Base-by-base conservation (phyloP, 2,888 invertebrate genomes). In the Parthenolecanium corni region DNA sequence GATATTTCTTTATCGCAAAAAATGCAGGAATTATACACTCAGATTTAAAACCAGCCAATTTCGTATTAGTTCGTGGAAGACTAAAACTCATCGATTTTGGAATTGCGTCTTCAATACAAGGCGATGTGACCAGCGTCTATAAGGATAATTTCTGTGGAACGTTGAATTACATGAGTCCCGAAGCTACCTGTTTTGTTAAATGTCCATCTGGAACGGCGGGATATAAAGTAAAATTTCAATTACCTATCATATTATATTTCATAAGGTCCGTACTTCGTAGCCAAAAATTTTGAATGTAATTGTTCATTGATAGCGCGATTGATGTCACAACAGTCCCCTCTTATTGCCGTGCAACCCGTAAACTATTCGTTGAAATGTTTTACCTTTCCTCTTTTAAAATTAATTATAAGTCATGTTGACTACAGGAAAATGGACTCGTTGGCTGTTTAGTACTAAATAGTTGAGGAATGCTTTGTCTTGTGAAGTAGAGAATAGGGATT, bases 61-160 rank as follows among this genome's bases (percentile, higher is more conserved):
- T 97, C 74, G 78, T 97, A 46, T 78, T 92, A 71, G 88, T 90
- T 5, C 81, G 83, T 66, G 89, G 88, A 1, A 80, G 85, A 47
- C 75, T 97, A 62, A 97, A 97, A 77, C 77, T 97, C 64, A 98
- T 97, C 68, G 97, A 97, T 77, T 97, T 97, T 77, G 97, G 96
- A 61, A 94, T 97, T 71, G 89, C 96, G 52, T 88, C 90, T 52
- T 83, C 85, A 57, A 81, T 96, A 68, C 85, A 88, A 69, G 79
- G 81, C 64, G 93, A 96, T 74, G 86, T 86, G 73, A 96, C 95
- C 0, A 89, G 89, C 70, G 87, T 94, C 64, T 80, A 88, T 56
- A 89, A 89, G 73, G 81, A 86, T 69, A 83, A 82, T 68, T 83
- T 85, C 66, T 83, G 86, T 64, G 96, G 96, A 53, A 94, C 96